Base-by-base conservation (phyloP, 2,113 vertebrate species). In the Apodemus speciosus region DNA sequence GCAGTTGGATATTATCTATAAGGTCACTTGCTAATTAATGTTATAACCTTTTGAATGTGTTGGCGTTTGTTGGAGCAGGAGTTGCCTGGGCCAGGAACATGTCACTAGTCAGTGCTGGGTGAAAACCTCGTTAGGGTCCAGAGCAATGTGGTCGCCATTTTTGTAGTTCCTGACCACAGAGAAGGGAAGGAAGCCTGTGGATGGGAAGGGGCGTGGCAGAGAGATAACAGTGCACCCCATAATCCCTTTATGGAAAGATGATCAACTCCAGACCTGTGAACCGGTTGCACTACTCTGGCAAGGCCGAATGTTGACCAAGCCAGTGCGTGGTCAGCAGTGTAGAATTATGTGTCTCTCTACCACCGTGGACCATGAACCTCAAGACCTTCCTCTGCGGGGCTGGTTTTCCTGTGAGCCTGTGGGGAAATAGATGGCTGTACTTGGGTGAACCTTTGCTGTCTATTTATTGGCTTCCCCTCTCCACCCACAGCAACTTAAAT, bases 401-500 rank as follows among this genome's bases (percentile, higher is more conserved):
- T 85, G 16, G 27, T 20, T 71, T 95, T 96, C 94, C 92, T 90
- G 60, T 80, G 93, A 92, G 84, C 51, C 40, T 76, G 73, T 91
- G 92, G 91, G 93, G 95, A 97, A 97, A 87, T 60, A 87, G 90
- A 69, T 87, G 96, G 73, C 91, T 97, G 96, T 60, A 96, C 97
- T 98, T 88, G 92, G 90, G 69, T 95, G 92, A 97, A 93, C 97
- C 95, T 90, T 98, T 75, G 51, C 95, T 97, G 96, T 96, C 92
- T 97, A 95, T 93, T 93, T 95, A 94, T 77, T 98, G 96, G 96
- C 97, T 96, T 97, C 96, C 96, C 96, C 73, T 46, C 96, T 98
- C 95, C 96, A 97, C 97, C 98, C 97, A 98, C 98, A 97, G 85
- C 95, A 96, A 94, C 96, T 98, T 97, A 98, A 98, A 97, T 98